Evolutionary conservation across 1,140 invertebrate genomes (phyloP).

Genomic region (Zaprionus ghesquierei): DNA sequence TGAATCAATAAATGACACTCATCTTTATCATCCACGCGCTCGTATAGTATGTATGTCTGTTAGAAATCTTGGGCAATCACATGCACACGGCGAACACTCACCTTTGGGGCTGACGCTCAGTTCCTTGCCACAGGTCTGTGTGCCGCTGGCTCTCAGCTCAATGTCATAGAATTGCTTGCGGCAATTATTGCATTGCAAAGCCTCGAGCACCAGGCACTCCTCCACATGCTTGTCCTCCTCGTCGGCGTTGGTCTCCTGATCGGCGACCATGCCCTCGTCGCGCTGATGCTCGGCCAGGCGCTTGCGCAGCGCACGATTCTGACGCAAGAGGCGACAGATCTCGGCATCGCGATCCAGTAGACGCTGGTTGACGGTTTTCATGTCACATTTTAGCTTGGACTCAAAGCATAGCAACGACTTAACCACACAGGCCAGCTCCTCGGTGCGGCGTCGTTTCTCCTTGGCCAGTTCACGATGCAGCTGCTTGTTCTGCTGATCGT

Average conservation of each 20-base stretch:
- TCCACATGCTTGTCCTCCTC: slow-evolving; percentile 41
- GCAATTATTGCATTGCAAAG: slow-evolving; percentile 79
- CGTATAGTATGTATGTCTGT: not conserved
- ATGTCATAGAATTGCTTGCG: slow-evolving; percentile 78
- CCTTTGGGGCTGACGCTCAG: slow-evolving; percentile 50
- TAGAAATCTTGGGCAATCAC: not conserved
- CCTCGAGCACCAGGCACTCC: slow-evolving; percentile 65
- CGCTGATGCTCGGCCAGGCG: slow-evolving; percentile 51
- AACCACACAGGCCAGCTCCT: slow-evolving; percentile 86
- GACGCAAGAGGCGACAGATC: slow-evolving; percentile 83
- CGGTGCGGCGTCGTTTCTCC: slow-evolving; percentile 85
- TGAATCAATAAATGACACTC: not conserved
- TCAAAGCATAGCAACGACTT: slow-evolving; percentile 87
- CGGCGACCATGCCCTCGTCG: slow-evolving; percentile 53
- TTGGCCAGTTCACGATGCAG: slow-evolving; percentile 71
- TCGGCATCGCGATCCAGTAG: slow-evolving; percentile 87
- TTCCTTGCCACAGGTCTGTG: slow-evolving; percentile 55
- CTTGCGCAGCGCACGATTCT: slow-evolving; percentile 69
- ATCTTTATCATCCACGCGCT: not conserved
- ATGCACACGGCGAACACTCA: slow-evolving; percentile 26
- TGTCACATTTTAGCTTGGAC: slow-evolving; percentile 86
- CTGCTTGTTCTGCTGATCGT: slow-evolving; percentile 74
- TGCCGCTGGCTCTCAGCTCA: slow-evolving; percentile 57
- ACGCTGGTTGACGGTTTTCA: slow-evolving; percentile 86
- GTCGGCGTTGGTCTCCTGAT: slow-evolving; percentile 43